Base-by-base conservation (phyloP, 2,888 invertebrate species). In the Drosophila hamatofila region DNA sequence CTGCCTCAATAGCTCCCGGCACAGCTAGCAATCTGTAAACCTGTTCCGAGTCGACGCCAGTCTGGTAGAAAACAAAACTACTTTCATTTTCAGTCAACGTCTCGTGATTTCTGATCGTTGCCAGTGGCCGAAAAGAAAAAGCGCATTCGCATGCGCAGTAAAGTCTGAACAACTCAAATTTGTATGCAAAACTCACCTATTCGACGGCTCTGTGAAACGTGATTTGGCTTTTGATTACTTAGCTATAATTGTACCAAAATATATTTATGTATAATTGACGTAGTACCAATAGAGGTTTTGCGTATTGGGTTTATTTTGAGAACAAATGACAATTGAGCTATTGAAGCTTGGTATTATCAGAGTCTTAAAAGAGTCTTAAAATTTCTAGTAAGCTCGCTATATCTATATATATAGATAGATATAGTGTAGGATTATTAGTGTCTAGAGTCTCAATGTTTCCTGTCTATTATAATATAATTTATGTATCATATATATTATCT, bases 21-120 rank as follows among this genome's bases (percentile, higher is more conserved):
- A 7, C 49, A 4, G 44, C 42, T 55, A 54, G 52, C 48, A 9
- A 52, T 37, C 37, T 16, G 58, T 21, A 86, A 84, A 84, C 84
- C 86, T 77, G 84, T 84, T 84, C 25, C 27, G 30, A 64, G 61
- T 39, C 80, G 66, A 65, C 70, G 70, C 61, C 41, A 80, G 70
- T 66, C 75, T 64, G 64, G 23, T 60, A 9, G 61, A 54, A 48
- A 60, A 63, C 58, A 72, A 83, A 82, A 82, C 83, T 72, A 86
- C 84, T 84, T 84, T 84, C 84, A 82, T 86, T 86, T 84, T 84
- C 74, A 74, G 80, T 57, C 35, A 39, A 18, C 64, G 64, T 62
- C 37, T 46, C 25, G 61, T 60, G 68, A 41, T 51, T 64, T 75
- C 54, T 65, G 52, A 60, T 62, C 30, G 41, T 16, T 21, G 25